Evolutionary conservation across 2,888 invertebrate genomes (phyloP), one percentile per base, ranked within the genome.

Genomic region (Germaria angustata): DNA sequence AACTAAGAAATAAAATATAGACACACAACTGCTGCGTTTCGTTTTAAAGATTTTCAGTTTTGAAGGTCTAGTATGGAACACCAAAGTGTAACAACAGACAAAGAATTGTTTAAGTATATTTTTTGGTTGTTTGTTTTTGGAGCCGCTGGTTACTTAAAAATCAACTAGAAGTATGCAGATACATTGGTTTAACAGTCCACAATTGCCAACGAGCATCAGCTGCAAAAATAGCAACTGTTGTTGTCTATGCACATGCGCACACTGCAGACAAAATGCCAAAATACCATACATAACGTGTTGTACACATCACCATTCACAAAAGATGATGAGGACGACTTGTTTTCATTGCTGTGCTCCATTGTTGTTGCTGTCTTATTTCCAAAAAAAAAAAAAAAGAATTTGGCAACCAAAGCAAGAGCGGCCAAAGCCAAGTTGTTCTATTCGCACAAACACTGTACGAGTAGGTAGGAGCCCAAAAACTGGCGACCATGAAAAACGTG

Each of bases 401-500:
- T 57, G 46, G 34, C 44, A 28, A 44, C 11, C 63, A 49, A 24
- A 71, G 15, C 57, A 44, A 63, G n/a, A 36, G 44, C 34, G 68
- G 5, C 46, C 53, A 36, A 39, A 75, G 36, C 22, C 53, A 66
- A 72, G 28, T 53, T 46, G 17, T 63, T 69, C 39, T 51, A 63
- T 86, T 63, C 46, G 76, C 49, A 69, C 15, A 78, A 44, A 53
- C 61, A 28, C 46, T 68, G 32, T 28, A 17, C 53, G 34, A n/a
- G n/a, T n/a, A n/a, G n/a, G n/a, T n/a, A n/a, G n/a, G n/a, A 53
- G 44, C 24, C 61, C 86, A 85, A 85, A 76, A 81, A 83, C 80
- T 85, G 88, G 87, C 89, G 90, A 88, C 90, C 90, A 90, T 90
- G 90, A 90, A 90, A 90, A 90, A 90, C 90, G 90, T 90, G 90